Percentiles rank a stretch among this genome's conserved stretches.
These are phyloP conservation scores for Heteronetta atricapilla DNA, from an alignment of 2,113 vertebrate genomes.

Conservation along the genomic window DNA sequence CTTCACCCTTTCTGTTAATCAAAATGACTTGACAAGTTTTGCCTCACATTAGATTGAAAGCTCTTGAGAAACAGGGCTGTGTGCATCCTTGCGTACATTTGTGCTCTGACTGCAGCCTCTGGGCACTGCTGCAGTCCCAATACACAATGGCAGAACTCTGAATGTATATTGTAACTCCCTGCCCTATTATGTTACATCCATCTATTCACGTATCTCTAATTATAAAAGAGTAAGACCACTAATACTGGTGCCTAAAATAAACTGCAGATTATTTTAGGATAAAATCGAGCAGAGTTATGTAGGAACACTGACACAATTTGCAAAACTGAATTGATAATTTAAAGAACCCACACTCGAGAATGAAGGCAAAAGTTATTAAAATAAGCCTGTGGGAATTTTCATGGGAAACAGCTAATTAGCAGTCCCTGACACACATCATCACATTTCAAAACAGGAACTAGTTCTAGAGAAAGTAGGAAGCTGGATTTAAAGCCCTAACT, in stretches of 20 bases:
- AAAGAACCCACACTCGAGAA: constrained; percentile 10
- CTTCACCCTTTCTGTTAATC: not conserved
- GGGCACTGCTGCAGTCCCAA: not conserved
- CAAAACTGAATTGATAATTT: constrained; percentile 63
- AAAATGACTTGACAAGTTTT: not conserved
- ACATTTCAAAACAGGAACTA: constrained; percentile 66
- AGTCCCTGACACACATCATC: constrained; percentile 52
- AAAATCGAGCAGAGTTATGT: constrained; percentile 8
- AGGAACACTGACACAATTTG: constrained; percentile 37
- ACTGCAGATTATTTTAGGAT: not conserved
- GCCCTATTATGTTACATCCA: not conserved
- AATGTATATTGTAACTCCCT: not conserved
- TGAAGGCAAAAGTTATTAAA: constrained; percentile 36
- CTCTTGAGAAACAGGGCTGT: not conserved
- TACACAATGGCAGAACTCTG: not conserved
- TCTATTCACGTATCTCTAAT: not conserved
- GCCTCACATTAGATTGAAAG: not conserved
- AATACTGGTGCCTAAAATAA: constrained; percentile 21
- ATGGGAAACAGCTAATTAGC: constrained; percentile 66
- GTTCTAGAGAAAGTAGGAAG: constrained; percentile 44
- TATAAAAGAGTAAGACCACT: not conserved
- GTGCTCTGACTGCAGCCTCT: not conserved
- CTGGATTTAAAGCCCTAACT: constrained; percentile 53
- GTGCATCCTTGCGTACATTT: not conserved
- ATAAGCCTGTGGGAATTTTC: constrained; percentile 52